A percentile compares a stretch with the other conserved stretches of the same genome.
phyloP scores from a whole-genome alignment of 2,113 vertebrate genomes.

The Syrrhaptes paradoxus region DNA sequence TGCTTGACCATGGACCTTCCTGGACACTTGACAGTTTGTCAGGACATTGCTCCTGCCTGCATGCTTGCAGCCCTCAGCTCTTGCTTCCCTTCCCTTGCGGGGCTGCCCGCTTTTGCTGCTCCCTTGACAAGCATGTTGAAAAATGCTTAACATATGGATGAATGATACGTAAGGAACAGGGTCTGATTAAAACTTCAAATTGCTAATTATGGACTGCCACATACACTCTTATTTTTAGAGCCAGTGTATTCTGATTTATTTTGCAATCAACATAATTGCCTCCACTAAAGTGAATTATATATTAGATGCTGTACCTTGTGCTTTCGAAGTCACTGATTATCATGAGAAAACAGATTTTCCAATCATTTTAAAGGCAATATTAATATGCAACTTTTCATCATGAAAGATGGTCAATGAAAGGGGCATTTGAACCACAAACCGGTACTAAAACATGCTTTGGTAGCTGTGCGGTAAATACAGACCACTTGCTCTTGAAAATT shows the following conservation, averaged over 20 bases:
- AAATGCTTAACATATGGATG: not conserved
- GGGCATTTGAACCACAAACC: not conserved
- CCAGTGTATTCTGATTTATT: slow-evolving; percentile 31
- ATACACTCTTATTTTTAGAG: slow-evolving; percentile 44
- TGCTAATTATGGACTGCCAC: slow-evolving; percentile 37
- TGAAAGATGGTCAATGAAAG: not conserved
- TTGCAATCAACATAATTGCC: slow-evolving; percentile 55
- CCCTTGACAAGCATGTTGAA: not conserved
- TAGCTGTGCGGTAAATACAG: not conserved
- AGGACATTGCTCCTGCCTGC: not conserved
- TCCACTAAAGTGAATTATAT: slow-evolving; percentile 22
- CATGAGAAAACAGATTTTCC: not conserved
- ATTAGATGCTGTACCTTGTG: not conserved
- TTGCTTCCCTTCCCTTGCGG: not conserved
- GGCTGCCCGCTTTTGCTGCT: not conserved
- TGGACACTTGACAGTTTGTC: not conserved
- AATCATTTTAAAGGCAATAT: not conserved
- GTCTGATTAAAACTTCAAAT: slow-evolving; percentile 42
- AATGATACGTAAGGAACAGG: not conserved
- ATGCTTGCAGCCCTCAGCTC: not conserved
- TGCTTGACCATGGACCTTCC: not conserved
- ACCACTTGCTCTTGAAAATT: not conserved
- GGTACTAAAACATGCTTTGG: not conserved
- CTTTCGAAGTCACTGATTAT: slow-evolving; percentile 12
- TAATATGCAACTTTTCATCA: not conserved